phyloP scores from a whole-genome alignment of 2,113 vertebrate genomes.

The Piaya cayana region DNA sequence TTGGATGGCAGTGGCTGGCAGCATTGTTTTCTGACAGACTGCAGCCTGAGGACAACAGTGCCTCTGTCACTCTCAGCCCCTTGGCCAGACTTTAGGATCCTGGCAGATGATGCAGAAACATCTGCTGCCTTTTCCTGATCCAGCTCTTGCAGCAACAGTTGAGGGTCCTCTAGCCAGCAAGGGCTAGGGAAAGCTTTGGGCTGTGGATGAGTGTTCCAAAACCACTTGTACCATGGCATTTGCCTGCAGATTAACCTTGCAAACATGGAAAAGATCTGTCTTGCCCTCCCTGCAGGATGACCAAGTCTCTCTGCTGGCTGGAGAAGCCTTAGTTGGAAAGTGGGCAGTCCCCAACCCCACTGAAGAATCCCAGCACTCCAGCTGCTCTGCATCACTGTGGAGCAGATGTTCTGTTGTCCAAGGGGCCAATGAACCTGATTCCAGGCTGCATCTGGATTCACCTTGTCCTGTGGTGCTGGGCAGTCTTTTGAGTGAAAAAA shows the following conservation, averaged over 20 bases:
- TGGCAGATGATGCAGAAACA: not conserved
- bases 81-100: not conserved
- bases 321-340: not conserved
- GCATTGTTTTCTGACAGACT: fast-evolving
- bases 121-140: not conserved
- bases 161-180: not conserved
- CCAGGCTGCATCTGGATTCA: not conserved
- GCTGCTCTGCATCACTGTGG: fast-evolving
- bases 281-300: not conserved
- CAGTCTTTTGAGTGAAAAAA: not conserved
- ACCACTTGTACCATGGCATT: fast-evolving
- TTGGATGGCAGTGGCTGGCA: not conserved
- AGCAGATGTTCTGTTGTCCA: not conserved
- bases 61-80: not conserved
- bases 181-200: not conserved
- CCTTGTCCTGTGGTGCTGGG: not conserved
- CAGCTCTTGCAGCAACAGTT: not conserved
- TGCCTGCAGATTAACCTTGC: not conserved
- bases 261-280: not conserved
- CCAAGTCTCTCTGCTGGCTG: fast-evolving
- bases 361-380: not conserved
- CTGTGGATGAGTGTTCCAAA: not conserved
- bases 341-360: fast-evolving
- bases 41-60: not conserved
- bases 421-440: not conserved